Base-by-base conservation (phyloP, 2,888 invertebrate genomes). In the Hymenopus coronatus region DNA sequence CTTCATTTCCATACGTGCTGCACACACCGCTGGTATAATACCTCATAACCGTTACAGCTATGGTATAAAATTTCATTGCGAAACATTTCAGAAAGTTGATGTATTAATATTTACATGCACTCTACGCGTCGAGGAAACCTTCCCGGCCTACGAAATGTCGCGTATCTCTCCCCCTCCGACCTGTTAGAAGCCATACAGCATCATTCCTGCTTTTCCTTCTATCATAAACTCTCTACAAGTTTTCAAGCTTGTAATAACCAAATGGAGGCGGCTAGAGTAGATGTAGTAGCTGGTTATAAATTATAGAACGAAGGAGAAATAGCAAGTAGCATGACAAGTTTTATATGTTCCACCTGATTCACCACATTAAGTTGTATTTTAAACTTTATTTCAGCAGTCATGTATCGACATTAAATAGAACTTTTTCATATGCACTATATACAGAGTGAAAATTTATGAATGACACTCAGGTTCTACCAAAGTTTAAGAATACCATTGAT, bases 31-130 rank as follows among this genome's bases (percentile, higher is more conserved):
- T 25, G 6, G 54, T 87, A 87, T 87, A 87, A 87, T 87, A 87
- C 82, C 30, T 87, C 87, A 87, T 87, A 87, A 87, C 87, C 87
- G 82, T 87, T 82, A 87, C 87, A 7, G 33, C 87, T 33, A 82
- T 40, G 82, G 82, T 82, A 87, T 87, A 87, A 87, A 87, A 87
- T 87, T 87, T 87, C 87, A 87, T 87, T 87, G 87, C 87, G 25
- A 87, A 87, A 87, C 87, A 87, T 82, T 82, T 82, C 87, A 82
- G 46, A 87, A 87, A 87, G 82, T 87, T 87, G 82, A 87, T 30
- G 87, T 82, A 87, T 87, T 87, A 87, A 87, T 87, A 87, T 87
- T 87, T 87, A 87, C 87, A 87, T 87, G 82, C 82, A 82, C 82
- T 82, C 82, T 82, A 87, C 14, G 33, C 28, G 4, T 33, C 46